Conservation (phyloP, 30 jellyfish, hydroid and myxozoan species). For the Hydra vulgaris region DNA sequence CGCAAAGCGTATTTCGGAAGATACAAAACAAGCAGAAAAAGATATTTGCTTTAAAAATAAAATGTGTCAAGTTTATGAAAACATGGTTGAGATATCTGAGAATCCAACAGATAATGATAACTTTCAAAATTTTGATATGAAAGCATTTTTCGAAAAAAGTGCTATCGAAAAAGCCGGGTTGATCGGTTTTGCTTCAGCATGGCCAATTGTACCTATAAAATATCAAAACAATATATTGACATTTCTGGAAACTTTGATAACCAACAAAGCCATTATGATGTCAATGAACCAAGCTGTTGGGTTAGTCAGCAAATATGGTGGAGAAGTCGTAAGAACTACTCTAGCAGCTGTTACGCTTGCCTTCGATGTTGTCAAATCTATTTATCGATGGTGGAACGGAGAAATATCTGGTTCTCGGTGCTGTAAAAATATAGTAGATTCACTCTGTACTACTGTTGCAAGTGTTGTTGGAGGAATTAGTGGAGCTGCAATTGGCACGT, state of each 20-base stretch:
- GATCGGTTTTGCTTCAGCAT: neutral
- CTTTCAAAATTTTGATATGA: neutral
- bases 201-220: neutral
- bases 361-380: neutral
- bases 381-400: constrained; percentile 38
- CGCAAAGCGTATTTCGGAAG: constrained; percentile 14
- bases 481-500: constrained; percentile 30
- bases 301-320: too few relatives aligned
- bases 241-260: neutral
- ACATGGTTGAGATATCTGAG: neutral
- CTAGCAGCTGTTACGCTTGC: constrained; percentile 11
- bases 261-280: neutral
- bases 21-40: constrained; percentile 8
- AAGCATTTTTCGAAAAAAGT: neutral
- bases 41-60: constrained; percentile 6
- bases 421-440: constrained; percentile 21
- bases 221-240: neutral
- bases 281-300: neutral
- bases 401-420: constrained; percentile 35
- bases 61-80: neutral
- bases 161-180: neutral
- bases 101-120: neutral
- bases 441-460: neutral
- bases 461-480: constrained; percentile 17
- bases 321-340: too few relatives aligned